phyloP scores from a whole-genome alignment of 2,113 vertebrate species.

The Equus quagga region DNA sequence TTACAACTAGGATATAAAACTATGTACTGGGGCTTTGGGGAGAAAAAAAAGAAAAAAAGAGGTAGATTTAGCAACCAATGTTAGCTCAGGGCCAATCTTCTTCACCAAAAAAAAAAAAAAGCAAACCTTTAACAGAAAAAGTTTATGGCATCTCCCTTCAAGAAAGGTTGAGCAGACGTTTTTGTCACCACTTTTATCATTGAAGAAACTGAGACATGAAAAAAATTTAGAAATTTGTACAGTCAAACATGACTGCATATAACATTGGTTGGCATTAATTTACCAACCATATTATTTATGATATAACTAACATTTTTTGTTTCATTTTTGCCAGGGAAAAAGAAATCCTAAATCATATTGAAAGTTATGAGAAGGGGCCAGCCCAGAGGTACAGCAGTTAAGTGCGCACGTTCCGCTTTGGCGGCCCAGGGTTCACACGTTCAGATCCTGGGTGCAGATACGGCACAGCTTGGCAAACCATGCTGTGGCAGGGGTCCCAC shows the following conservation, averaged over 20 bases:
- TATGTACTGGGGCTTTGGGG: too few species aligned
- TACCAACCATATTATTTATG: background rate
- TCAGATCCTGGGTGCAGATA: too few species aligned
- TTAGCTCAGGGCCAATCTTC: too few species aligned
- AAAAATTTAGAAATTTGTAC: background rate
- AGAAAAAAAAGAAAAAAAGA: too few species aligned
- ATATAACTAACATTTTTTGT: background rate
- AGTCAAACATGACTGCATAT: background rate
- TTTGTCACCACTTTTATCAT: constrained; percentile 10
- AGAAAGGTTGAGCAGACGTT: background rate
- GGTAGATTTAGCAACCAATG: too few species aligned
- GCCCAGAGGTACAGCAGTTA: too few species aligned
- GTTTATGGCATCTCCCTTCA: background rate
- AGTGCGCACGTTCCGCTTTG: too few species aligned
- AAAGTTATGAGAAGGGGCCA: background rate
- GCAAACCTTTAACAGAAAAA: background rate
- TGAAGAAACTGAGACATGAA: background rate
- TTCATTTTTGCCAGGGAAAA: background rate
- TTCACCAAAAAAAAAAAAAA: too few species aligned
- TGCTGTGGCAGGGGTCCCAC: too few species aligned
- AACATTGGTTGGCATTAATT: background rate
- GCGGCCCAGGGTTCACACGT: too few species aligned
- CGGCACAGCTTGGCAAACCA: too few species aligned
- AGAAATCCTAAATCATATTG: background rate
- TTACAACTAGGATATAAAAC: too few species aligned